Conservation (phyloP, 2,888 invertebrate genomes). For the Drosophila conformis region DNA sequence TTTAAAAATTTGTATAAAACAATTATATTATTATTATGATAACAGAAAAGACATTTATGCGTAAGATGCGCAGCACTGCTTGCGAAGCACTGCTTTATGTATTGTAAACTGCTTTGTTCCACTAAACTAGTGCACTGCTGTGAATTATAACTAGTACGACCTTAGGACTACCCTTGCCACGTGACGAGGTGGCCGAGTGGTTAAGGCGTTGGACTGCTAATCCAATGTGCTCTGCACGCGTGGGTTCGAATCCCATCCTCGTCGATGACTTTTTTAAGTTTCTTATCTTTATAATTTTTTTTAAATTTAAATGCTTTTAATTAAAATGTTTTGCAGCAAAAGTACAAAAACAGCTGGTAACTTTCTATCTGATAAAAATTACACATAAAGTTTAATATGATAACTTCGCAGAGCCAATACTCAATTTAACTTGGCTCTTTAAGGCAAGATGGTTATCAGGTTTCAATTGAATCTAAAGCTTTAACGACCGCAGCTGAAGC, state of each 20-base stretch:
- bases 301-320: background rate
- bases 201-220: constrained; percentile 95
- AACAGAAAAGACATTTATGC: background rate
- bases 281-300: constrained; percentile 5
- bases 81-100: constrained; percentile 17
- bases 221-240: constrained; percentile 95
- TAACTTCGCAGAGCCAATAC: background rate
- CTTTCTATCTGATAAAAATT: background rate
- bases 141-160: constrained; percentile 1
- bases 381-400: background rate
- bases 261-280: constrained; percentile 85
- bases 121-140: background rate
- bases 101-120: background rate
- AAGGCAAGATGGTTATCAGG: constrained; percentile 61
- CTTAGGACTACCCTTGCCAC: constrained; percentile 87
- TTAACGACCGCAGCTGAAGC: constrained; percentile 46
- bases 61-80: background rate
- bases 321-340: background rate
- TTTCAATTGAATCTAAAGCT: constrained; percentile 69
- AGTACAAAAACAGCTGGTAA: background rate
- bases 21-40: background rate
- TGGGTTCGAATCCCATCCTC: constrained; percentile 95
- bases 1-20: background rate
- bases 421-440: constrained; percentile 29
- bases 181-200: constrained; percentile 95